These are phyloP conservation scores for Liposcelis brunnea DNA, from an alignment of 2,888 invertebrate genomes.

Conservation along the genomic window DNA sequence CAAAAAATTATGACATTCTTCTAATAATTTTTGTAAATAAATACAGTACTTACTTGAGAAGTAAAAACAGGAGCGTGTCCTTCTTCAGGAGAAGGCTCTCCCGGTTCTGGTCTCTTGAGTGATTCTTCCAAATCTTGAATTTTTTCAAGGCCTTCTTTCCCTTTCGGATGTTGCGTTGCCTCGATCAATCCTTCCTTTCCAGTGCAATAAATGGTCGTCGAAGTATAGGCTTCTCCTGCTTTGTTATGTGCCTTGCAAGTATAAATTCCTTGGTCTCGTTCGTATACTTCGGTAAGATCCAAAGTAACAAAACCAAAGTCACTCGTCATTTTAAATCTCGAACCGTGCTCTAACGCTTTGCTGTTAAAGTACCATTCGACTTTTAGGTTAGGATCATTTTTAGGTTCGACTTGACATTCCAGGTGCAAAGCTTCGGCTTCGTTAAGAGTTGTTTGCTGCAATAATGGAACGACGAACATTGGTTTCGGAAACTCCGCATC, in stretches of 20 bases:
- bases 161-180: conserved; percentile 84
- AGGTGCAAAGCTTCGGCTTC: conserved; percentile 78
- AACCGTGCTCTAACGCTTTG: conserved; percentile 34
- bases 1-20: no score
- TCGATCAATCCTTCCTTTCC: conserved; percentile 71
- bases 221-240: conserved; percentile 80
- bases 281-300: conserved; percentile 80
- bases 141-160: conserved; percentile 79
- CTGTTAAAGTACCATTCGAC: conserved; percentile 93
- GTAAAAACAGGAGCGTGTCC: conserved; percentile 79
- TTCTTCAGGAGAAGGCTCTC: conserved; percentile 50
- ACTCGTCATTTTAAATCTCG: conserved; percentile 78
- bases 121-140: conserved; percentile 84
- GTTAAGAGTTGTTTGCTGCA: conserved; percentile 58
- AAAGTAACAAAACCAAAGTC: conserved; percentile 95
- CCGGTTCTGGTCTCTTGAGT: conserved; percentile 50
- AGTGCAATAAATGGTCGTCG: conserved; percentile 70
- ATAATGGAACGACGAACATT: conserved; percentile 66
- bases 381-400: conserved; percentile 75
- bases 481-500: conserved; percentile 70
- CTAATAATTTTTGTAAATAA: no score
- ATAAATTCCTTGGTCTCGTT: conserved; percentile 85
- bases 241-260: conserved; percentile 81
- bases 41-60: conserved; percentile 32
- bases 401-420: conserved; percentile 88